These are phyloP conservation scores for Parauchenoglanis punctatus DNA, from an alignment of 2,797 vertebrate species.

Conservation along the genomic window DNA sequence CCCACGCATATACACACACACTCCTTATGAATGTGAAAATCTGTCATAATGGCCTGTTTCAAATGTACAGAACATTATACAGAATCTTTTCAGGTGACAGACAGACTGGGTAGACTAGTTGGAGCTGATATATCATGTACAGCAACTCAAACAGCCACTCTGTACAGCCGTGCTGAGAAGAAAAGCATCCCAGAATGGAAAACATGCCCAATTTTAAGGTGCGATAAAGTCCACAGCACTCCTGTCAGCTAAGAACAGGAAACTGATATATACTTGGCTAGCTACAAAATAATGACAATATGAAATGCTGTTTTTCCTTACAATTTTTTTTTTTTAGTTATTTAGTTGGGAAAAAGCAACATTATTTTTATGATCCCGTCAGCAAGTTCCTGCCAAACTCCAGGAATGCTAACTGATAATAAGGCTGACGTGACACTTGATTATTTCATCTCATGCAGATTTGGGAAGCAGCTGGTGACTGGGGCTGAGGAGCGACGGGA, in stretches of 20 bases:
- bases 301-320: not conserved
- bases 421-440: slow-evolving; percentile 11
- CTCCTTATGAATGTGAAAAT: not conserved
- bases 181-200: not conserved
- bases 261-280: not conserved
- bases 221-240: not conserved
- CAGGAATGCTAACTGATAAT: not conserved
- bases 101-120: not conserved
- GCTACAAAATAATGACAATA: not conserved
- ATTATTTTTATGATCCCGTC: not conserved
- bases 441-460: slow-evolving; percentile 33
- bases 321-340: not conserved
- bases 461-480: slow-evolving; percentile 16
- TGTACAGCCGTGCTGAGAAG: not conserved
- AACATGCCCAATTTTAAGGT: no score
- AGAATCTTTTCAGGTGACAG: not conserved
- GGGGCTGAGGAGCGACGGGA: slow-evolving; percentile 67
- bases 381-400: slow-evolving; percentile 10
- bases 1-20: not conserved
- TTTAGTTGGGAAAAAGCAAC: not conserved
- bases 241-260: not conserved
- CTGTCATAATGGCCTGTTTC: not conserved
- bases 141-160: not conserved
- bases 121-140: not conserved
- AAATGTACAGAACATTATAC: not conserved